These are phyloP conservation scores for Tapera naevia DNA, from an alignment of 2,797 vertebrate genomes.

Conservation along the genomic window DNA sequence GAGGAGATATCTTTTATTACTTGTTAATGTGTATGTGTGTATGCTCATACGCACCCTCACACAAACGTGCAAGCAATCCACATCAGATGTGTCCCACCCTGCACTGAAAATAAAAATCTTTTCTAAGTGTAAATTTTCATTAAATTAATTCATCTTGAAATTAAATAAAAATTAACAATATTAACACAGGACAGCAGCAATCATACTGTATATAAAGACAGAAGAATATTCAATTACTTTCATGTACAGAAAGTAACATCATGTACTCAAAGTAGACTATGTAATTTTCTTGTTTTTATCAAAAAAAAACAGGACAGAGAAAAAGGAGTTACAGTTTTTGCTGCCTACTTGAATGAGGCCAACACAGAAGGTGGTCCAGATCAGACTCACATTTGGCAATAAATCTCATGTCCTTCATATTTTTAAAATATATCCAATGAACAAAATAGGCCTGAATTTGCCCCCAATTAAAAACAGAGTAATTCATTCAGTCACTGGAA, in stretches of 20 bases:
- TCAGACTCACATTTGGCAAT: not conserved
- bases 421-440: not conserved
- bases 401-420: not conserved
- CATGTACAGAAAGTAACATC: not conserved
- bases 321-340: constrained; percentile 40
- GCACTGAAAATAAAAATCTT: not conserved
- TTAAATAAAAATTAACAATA: not conserved
- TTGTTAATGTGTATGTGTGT: constrained; percentile 70
- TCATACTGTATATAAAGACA: not conserved
- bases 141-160: constrained; percentile 4
- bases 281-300: constrained; percentile 3
- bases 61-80: constrained; percentile 27
- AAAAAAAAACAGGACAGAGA: constrained; percentile 31
- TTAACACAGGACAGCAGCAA: not conserved
- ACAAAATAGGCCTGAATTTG: constrained; percentile 22
- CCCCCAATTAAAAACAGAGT: not conserved
- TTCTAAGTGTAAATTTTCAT: not conserved
- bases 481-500: constrained; percentile 32
- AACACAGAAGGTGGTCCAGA: constrained; percentile 42
- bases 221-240: not conserved
- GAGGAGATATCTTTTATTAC: constrained; percentile 71
- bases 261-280: constrained; percentile 10
- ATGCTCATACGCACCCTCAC: not conserved
- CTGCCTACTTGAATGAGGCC: not conserved
- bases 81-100: not conserved